phyloP scores from a whole-genome alignment of 2,888 invertebrate species.

The Drosophila basisetae region DNA sequence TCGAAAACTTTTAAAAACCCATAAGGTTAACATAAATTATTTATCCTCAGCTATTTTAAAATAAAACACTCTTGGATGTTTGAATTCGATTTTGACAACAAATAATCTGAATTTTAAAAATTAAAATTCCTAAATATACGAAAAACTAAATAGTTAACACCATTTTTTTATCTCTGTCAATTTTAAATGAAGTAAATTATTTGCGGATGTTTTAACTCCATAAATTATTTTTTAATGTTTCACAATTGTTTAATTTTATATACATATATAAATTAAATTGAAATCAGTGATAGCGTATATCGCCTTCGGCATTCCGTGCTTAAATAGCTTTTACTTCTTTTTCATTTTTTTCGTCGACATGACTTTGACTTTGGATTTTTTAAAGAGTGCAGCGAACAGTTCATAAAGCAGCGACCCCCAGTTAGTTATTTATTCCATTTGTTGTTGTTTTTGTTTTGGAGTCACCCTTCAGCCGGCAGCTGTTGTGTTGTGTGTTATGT shows the following conservation, averaged over 20 bases:
- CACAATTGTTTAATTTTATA: not conserved
- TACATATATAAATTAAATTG: not conserved
- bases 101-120: not conserved
- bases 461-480: slow-evolving; percentile 41
- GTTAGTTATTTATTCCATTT: slow-evolving; percentile 24
- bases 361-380: slow-evolving; percentile 59
- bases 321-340: not conserved
- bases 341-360: slow-evolving; percentile 7
- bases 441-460: slow-evolving; percentile 31
- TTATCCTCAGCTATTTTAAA: not conserved
- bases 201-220: not conserved
- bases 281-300: slow-evolving; percentile 5
- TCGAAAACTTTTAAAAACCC: not conserved
- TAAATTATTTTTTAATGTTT: not conserved
- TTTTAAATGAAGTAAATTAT: not conserved
- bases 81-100: not conserved
- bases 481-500: not conserved
- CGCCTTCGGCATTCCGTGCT: too few relatives aligned
- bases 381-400: slow-evolving; percentile 43
- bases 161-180: not conserved
- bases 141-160: not conserved
- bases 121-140: not conserved
- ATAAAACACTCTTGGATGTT: not conserved
- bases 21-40: not conserved
- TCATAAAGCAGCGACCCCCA: slow-evolving; percentile 58